Evolutionary conservation across 1,140 invertebrate species (phyloP).

Genomic region (Diorhabda elongata): DNA sequence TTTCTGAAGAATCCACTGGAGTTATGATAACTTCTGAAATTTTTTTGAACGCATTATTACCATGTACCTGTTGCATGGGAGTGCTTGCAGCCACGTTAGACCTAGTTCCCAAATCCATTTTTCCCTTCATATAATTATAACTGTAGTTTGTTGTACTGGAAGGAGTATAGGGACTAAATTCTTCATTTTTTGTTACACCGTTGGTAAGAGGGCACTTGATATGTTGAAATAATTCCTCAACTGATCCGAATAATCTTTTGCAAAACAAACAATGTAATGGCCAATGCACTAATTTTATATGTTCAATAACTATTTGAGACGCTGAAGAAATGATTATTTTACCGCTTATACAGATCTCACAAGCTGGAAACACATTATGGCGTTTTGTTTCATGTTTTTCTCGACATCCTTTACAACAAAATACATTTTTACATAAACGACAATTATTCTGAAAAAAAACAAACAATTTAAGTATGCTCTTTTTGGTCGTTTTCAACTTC

Average conservation of each 20-base stretch:
- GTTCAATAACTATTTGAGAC: constrained; percentile 18
- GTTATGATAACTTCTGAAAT: constrained; percentile 27
- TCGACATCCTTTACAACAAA: constrained; percentile 35
- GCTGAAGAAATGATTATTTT: constrained; percentile 11
- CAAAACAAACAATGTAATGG: constrained; percentile 33
- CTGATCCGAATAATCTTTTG: constrained; percentile 27
- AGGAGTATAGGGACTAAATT: constrained; percentile 16
- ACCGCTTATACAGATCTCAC: constrained; percentile 35
- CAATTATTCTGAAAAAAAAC: constrained; percentile 34
- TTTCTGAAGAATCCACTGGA: constrained; percentile 22
- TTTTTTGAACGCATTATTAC: constrained; percentile 17
- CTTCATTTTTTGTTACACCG: constrained; percentile 14
- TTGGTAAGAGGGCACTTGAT: constrained; percentile 21
- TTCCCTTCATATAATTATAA: too few relatives aligned
- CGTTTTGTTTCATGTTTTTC: constrained; percentile 28
- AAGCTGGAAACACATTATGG: constrained; percentile 29
- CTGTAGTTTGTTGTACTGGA: too few relatives aligned
- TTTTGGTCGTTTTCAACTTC: neutral
- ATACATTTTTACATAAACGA: constrained; percentile 32
- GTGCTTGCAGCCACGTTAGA: constrained; percentile 31
- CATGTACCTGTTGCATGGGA: constrained; percentile 30
- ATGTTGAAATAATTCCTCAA: constrained; percentile 28
- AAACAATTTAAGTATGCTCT: too few relatives aligned
- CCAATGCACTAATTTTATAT: constrained; percentile 30
- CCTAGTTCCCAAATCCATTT: too few relatives aligned